Evolutionary conservation across 37 sponge, comb jelly and placozoan genomes (phyloP).

Genomic region (Agelas oroides): DNA sequence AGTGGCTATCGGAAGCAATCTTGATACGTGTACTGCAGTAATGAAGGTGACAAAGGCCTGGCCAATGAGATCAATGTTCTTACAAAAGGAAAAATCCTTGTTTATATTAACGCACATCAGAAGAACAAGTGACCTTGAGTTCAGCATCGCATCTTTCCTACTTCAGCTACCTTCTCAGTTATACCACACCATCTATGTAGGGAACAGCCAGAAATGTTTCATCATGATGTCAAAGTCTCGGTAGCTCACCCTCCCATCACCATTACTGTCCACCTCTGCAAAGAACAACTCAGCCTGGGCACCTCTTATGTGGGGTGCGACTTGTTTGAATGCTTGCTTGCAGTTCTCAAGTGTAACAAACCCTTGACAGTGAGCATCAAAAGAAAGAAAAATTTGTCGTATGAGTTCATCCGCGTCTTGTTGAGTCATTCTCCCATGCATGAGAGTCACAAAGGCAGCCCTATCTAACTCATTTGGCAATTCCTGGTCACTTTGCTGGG

Average conservation of each 20-base stretch:
- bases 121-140: too few species aligned
- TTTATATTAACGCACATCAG: too few species aligned
- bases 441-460: constrained; percentile 36
- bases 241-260: constrained; percentile 68
- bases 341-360: constrained; percentile 57
- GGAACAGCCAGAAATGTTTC: constrained; percentile 12
- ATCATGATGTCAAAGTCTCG: constrained; percentile 82
- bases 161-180: too few species aligned
- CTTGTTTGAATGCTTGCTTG: constrained; percentile 43
- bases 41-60: too few species aligned
- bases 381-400: constrained; percentile 64
- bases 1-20: too few species aligned
- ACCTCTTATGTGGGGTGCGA: constrained; percentile 28
- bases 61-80: too few species aligned
- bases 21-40: too few species aligned
- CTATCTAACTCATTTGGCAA: background rate
- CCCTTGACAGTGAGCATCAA: constrained; percentile 69
- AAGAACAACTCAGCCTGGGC: constrained; percentile 42
- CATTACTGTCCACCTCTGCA: constrained; percentile 58
- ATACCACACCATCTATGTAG: too few species aligned
- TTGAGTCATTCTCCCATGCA: constrained; percentile 23
- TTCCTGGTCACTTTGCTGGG: background rate
- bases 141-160: too few species aligned
- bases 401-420: constrained; percentile 53
- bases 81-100: too few species aligned